Evolutionary conservation across 2,113 vertebrate genomes (phyloP), one percentile per base, ranked within the genome.

Genomic region (Xenopus borealis): DNA sequence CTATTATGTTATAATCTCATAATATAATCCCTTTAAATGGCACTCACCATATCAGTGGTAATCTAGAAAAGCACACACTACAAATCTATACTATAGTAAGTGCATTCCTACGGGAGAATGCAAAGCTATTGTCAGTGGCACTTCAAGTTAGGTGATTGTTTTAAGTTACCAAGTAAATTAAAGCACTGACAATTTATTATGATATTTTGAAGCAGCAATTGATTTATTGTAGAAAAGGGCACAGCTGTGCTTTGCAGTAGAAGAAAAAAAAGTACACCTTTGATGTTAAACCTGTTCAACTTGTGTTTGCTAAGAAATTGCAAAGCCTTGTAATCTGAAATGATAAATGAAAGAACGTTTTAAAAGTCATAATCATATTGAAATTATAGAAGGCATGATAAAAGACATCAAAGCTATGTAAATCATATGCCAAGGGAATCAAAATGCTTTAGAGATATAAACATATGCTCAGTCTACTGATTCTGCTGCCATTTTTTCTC

Each of bases 201-300:
- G 23, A 53, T 69, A 45, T 69, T 66, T 75, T 75, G 46, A 75
- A 62, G 45, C 45, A 58, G 23, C 44, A 61, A 53, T 12, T 69
- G 19, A 75, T 52, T 69, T 69, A 61, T 61, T 61, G 53, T 27
- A 59, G 53, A 62, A 67, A 11, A 50, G 52, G 16, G 61, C 66
- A 66, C 64, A 61, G 45, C 45, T 61, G 45, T 75, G 33, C 64
- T 30, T 58, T 57, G 17, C 47, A 13, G 3, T 50, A 50, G 47
- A 50, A 50, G 47, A 65, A 23, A 62, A 62, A 62, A 6, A 23
- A 65, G 12, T 11, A 40, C 64, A 61, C 53, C 12, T 75, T 75
- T 75, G 66, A 62, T 75, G 45, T 75, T 69, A 52, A 62, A 75
- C 30, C 64, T 67, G 53, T 75, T 69, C 59, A 62, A 18, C 53